Conservation (phyloP, 2,888 invertebrate species). For the Caenorhabditis afra region DNA sequence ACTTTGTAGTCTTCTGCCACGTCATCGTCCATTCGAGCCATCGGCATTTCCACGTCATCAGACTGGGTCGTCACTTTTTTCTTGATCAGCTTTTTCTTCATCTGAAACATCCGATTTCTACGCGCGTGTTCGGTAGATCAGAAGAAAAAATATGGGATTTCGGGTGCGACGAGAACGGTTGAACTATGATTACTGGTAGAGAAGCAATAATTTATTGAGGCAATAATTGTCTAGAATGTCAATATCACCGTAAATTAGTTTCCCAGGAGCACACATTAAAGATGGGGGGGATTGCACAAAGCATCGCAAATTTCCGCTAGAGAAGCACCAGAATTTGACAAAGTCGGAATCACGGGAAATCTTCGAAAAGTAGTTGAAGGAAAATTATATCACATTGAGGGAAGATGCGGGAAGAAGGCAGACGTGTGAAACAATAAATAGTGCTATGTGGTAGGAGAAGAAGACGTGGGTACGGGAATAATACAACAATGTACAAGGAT, state of each 20-base stretch:
- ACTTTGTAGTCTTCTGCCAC: constrained; percentile 54
- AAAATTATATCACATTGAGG: constrained; percentile 7
- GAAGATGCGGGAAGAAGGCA: constrained; percentile 19
- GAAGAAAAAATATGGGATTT: neutral
- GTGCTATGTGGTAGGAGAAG: neutral
- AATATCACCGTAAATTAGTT: constrained; percentile 22
- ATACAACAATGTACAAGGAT: constrained; percentile 36
- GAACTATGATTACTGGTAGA: neutral
- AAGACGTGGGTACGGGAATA: constrained; percentile 15
- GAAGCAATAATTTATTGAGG: constrained; percentile 20
- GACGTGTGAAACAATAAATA: neutral
- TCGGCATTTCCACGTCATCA: constrained; percentile 37
- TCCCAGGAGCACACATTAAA: constrained; percentile 11
- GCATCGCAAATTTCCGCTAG: constrained; percentile 11
- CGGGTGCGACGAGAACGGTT: neutral
- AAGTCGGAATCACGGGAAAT: constrained; percentile 37
- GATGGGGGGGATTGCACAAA: neutral
- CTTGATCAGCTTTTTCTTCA: constrained; percentile 37
- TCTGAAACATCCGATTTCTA: constrained; percentile 17
- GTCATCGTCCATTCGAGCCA: constrained; percentile 29
- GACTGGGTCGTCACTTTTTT: neutral
- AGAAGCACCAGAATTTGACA: constrained; percentile 23
- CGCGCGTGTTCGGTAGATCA: neutral
- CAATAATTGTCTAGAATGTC: constrained; percentile 11
- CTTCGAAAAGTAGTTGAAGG: constrained; percentile 25